Conservation (phyloP, 2,797 vertebrate genomes). For the Helostoma temminkii region DNA sequence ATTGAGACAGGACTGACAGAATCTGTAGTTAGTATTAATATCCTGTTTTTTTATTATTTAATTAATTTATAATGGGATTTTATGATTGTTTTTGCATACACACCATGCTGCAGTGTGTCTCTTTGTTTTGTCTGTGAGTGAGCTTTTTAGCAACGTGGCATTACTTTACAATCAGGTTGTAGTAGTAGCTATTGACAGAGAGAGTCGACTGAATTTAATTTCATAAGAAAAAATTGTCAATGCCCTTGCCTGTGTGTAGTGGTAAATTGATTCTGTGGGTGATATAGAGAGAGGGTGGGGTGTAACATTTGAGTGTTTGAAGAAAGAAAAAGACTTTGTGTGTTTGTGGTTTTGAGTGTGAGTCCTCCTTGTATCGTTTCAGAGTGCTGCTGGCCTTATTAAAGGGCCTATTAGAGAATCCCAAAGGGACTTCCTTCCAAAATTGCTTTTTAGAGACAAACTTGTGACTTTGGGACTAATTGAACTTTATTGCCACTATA, state of each 20-base stretch:
- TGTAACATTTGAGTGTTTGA: constrained; percentile 1
- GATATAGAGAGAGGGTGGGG: constrained; percentile 1
- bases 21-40: constrained; percentile 29
- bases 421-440: constrained; percentile 45
- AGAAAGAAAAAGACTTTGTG: constrained; percentile 8
- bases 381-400: constrained; percentile 43
- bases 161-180: constrained; percentile 37
- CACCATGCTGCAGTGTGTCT: background rate
- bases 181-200: constrained; percentile 48
- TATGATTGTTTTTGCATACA: constrained; percentile 8
- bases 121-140: constrained; percentile 38
- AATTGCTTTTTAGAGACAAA: constrained; percentile 65
- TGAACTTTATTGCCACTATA: constrained; percentile 51
- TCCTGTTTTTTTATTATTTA: background rate
- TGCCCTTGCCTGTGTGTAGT: constrained; percentile 21
- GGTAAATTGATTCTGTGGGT: constrained; percentile 54
- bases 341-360: constrained; percentile 9
- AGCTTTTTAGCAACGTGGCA: constrained; percentile 17
- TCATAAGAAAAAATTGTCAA: constrained; percentile 42
- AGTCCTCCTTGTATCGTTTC: constrained; percentile 29
- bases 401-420: constrained; percentile 57
- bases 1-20: too few relatives aligned
- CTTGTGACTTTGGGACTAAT: constrained; percentile 57
- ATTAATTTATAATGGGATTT: constrained; percentile 10
- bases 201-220: constrained; percentile 55